Conservation (phyloP, 1,140 invertebrate species). For the Caerostris darwini region DNA sequence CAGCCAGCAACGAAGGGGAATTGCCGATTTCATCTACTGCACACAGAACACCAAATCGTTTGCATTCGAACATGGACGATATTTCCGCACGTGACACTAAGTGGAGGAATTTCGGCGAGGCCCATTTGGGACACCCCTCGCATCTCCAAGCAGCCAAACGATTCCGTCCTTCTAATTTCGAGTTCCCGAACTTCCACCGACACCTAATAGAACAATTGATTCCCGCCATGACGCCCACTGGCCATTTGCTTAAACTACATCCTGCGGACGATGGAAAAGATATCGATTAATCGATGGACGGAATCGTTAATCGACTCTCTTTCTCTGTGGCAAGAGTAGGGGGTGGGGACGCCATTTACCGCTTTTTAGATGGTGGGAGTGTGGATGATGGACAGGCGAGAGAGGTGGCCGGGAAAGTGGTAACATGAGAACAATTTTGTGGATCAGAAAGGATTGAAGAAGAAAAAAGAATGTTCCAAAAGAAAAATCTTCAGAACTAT, state of each 20-base stretch:
- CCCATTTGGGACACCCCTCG: conserved; percentile 10
- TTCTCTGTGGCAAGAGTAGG: background rate
- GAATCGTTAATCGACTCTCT: conserved; percentile 67
- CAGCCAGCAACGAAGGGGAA: background rate
- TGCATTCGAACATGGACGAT: background rate
- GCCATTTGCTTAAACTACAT: conserved; percentile 70
- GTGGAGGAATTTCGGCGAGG: background rate
- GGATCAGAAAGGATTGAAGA: background rate
- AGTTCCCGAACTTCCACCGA: conserved; percentile 47
- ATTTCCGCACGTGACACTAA: conserved; percentile 15
- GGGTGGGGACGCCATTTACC: conserved; percentile 21
- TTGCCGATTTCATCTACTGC: background rate
- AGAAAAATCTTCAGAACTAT: no score
- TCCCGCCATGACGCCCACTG: conserved; percentile 52
- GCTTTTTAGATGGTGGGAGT: conserved; percentile 40
- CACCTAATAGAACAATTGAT: conserved; percentile 72
- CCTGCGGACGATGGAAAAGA: background rate
- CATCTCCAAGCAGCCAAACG: conserved; percentile 27
- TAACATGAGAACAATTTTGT: background rate
- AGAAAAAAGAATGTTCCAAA: no score
- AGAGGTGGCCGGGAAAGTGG: background rate
- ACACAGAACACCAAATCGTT: background rate
- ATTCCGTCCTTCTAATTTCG: background rate
- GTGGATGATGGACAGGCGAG: background rate
- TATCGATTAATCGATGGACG: conserved; percentile 65